A percentile compares a stretch with the other conserved stretches of the same genome.
Conservation (phyloP, 2,888 invertebrate genomes). For the Eupelmus urozonus region DNA sequence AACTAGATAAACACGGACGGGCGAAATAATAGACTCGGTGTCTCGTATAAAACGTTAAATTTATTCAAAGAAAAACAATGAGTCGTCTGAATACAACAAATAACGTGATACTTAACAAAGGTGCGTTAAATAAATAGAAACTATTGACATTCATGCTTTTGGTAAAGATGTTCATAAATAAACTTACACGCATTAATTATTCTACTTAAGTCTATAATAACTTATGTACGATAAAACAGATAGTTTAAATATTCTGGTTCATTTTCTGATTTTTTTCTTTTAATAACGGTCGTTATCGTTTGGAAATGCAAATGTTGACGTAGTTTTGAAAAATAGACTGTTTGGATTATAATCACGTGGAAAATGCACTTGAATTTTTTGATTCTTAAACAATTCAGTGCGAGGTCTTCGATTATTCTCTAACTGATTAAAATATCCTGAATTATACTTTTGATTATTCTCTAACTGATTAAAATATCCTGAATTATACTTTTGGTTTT, state of each 20-base stretch:
- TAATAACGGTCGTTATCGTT: constrained; percentile 1
- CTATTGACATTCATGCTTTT: too few species aligned
- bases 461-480: neutral
- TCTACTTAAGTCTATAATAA: neutral
- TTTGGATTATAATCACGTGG: neutral
- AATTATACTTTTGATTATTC: neutral
- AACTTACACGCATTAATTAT: constrained; percentile 1
- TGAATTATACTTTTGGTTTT: neutral
- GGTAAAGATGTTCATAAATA: neutral
- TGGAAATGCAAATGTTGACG: constrained; percentile 16
- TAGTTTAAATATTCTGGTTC: too few species aligned
- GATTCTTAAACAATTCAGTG: neutral
- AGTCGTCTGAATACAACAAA: neutral
- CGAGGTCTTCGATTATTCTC: constrained; percentile 18
- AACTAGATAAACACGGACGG: constrained; percentile 1
- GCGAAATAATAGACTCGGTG: neutral
- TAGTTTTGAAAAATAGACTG: too few species aligned
- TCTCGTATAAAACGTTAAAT: neutral
- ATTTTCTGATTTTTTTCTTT: neutral
- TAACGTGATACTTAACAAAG: neutral
- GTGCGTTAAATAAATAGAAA: neutral
- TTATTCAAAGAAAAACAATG: constrained; percentile 17
- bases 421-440: neutral
- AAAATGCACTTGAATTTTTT: constrained; percentile 21
- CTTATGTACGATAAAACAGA: neutral